phyloP scores from a whole-genome alignment of 23 tunicate genomes.

The Diplosoma virens region DNA sequence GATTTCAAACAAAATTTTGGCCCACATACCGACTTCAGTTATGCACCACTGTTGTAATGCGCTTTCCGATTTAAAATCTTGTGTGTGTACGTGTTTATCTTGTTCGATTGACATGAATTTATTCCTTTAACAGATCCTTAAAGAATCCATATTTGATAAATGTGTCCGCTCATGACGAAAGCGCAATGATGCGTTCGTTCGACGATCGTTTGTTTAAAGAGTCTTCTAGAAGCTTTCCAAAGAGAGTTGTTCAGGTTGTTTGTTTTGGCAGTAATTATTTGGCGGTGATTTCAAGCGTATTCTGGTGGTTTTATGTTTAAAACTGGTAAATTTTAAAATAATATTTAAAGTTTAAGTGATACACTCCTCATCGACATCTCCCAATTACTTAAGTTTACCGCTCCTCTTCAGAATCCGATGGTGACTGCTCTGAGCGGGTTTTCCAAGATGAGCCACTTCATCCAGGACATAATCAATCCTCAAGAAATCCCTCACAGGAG shows the following conservation, averaged over 20 bases:
- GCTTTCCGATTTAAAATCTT: no score
- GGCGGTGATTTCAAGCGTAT: no score
- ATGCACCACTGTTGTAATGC: neutral
- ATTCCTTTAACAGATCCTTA: constrained; percentile 40
- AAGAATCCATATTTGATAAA: constrained; percentile 37
- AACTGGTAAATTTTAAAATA: no score
- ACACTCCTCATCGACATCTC: no score
- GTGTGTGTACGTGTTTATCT: neutral
- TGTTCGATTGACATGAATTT: neutral
- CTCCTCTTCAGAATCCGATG: constrained; percentile 42
- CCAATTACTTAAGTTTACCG: neutral
- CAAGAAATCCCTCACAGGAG: constrained; percentile 39
- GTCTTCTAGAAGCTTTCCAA: no score
- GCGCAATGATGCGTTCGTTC: constrained; percentile 73
- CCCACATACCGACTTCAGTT: neutral
- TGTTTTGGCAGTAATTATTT: no score
- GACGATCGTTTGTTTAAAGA: no score
- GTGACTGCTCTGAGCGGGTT: constrained; percentile 62
- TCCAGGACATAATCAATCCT: constrained; percentile 71
- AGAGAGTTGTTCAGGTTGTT: no score
- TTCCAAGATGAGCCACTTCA: constrained; percentile 70
- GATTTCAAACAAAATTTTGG: neutral
- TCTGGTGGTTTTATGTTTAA: no score
- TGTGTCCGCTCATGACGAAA: constrained; percentile 49
- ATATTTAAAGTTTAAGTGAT: no score